Evolutionary conservation across 2,113 vertebrate species (phyloP).

Genomic region (Echinops telfairi): DNA sequence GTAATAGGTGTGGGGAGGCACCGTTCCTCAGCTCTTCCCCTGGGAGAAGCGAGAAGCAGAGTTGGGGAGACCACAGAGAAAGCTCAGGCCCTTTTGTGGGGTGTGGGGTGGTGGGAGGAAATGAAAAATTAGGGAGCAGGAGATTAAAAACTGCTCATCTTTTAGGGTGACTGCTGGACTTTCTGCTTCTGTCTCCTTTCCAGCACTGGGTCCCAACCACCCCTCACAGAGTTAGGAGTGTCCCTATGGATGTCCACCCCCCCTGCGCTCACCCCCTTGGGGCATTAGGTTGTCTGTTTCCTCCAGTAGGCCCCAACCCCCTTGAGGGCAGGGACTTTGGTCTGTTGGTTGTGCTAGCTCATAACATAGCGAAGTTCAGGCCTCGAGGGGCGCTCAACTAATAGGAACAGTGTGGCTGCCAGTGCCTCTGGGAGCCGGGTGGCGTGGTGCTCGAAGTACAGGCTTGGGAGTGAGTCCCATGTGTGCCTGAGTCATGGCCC

Average conservation of each 20-base stretch:
- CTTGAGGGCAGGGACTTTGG: background rate
- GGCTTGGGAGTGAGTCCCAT: background rate
- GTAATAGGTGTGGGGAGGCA: background rate
- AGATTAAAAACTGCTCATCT: slow-evolving; percentile 1
- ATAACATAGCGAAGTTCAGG: background rate
- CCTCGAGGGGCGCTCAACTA: background rate
- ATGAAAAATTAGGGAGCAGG: background rate
- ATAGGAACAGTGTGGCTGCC: background rate
- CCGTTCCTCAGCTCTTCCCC: background rate
- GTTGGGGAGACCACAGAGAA: background rate
- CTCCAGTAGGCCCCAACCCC: background rate
- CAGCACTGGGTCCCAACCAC: background rate
- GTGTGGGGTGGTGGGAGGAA: background rate
- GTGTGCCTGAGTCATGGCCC: background rate
- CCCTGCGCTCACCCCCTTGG: background rate
- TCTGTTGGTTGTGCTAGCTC: too few species aligned
- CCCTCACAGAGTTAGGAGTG: accelerated
- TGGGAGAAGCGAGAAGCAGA: background rate
- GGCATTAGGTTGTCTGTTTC: background rate
- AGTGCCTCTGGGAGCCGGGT: background rate
- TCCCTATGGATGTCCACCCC: too few species aligned
- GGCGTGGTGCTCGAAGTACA: background rate
- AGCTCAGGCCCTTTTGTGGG: background rate
- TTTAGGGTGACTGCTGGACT: background rate
- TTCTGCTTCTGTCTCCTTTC: background rate